Percentiles rank a stretch among this genome's conserved stretches.
Evolutionary conservation across 2,797 vertebrate genomes (phyloP).

Genomic region (Onychomys arenicola): DNA sequence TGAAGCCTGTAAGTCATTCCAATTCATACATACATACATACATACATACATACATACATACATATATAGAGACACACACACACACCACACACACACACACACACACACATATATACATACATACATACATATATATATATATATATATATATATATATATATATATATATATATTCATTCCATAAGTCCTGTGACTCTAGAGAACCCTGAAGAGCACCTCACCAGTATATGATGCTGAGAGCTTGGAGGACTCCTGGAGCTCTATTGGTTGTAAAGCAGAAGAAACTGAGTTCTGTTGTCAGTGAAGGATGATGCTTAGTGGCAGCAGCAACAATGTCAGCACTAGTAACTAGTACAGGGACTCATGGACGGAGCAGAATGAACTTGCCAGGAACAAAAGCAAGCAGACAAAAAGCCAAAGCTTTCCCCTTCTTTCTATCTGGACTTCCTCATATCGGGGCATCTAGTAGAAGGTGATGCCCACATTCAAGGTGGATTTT

Average conservation of each 20-base stretch:
- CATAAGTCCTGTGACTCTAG: no score
- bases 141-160: no score
- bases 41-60: no score
- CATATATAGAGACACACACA: no score
- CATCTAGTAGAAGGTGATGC: not conserved
- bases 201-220: not conserved
- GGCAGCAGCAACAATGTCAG: not conserved
- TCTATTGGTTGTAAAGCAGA: not conserved
- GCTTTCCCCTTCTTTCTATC: not conserved
- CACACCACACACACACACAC: no score
- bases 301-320: not conserved
- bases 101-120: no score
- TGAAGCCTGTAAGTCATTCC: no score
- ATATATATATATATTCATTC: no score
- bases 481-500: not conserved
- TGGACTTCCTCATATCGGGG: not conserved
- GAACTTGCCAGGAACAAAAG: not conserved
- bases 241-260: not conserved
- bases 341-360: not conserved
- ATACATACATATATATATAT: no score
- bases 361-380: not conserved
- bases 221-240: not conserved
- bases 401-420: not conserved
- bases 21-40: no score
- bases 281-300: not conserved